Evolutionary conservation across 1,140 invertebrate genomes (phyloP).

Genomic region (Metopolophium dirhodum): DNA sequence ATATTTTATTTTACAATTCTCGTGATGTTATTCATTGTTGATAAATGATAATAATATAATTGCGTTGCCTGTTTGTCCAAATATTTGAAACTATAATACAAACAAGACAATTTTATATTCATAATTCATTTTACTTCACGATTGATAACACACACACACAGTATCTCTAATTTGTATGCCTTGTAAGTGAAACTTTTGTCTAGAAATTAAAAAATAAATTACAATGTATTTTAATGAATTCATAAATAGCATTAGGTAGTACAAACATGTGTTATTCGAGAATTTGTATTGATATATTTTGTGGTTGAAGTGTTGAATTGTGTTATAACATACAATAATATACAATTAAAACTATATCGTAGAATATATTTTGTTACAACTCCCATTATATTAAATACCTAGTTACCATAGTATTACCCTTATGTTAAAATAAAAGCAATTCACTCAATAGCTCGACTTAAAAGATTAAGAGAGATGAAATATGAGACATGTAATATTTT

Average conservation of each 20-base stretch:
- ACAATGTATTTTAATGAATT: background rate
- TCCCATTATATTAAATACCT: background rate
- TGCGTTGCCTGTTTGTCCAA: conserved; percentile 21
- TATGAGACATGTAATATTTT: background rate
- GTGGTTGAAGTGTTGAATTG: background rate
- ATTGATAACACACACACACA: background rate
- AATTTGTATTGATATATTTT: background rate
- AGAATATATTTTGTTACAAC: background rate
- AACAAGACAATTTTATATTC: conserved; percentile 21
- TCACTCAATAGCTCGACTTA: background rate
- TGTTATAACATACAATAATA: background rate
- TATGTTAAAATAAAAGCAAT: conserved; percentile 2
- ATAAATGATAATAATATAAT: background rate
- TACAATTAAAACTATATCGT: background rate
- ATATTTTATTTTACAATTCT: background rate
- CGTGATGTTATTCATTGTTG: background rate
- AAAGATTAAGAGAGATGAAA: background rate
- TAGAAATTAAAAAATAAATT: conserved; percentile 14
- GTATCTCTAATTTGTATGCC: background rate
- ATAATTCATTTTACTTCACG: background rate
- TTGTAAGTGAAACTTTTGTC: background rate
- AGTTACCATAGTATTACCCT: background rate
- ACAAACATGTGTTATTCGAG: background rate
- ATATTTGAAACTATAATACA: conserved; percentile 48
- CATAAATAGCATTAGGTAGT: background rate